Conservation (phyloP, 2,113 vertebrate species). For the Leptobrachium leishanense region DNA sequence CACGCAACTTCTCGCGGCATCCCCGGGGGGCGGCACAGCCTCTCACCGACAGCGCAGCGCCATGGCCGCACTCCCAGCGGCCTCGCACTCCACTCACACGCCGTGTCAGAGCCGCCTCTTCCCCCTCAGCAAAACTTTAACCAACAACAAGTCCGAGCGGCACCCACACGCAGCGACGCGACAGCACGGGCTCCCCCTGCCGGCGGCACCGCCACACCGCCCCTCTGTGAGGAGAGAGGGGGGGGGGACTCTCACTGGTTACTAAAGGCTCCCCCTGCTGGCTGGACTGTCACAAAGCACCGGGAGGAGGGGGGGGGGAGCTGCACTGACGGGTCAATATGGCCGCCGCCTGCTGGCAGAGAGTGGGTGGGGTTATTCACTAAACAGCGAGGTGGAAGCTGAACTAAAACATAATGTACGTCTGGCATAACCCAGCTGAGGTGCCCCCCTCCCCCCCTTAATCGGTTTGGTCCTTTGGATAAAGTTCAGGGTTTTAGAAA, state of each 20-base stretch:
- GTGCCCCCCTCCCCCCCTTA: too few relatives aligned
- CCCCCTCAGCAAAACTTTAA: conserved; percentile 37
- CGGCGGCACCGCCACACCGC: background rate
- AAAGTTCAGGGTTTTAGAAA: too few relatives aligned
- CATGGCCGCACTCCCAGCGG: background rate
- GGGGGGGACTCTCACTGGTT: too few relatives aligned
- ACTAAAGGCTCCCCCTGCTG: too few relatives aligned
- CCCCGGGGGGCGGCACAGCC: background rate
- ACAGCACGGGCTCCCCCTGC: background rate
- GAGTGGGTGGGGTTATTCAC: background rate
- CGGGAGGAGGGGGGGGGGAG: too few relatives aligned
- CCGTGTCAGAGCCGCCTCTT: conserved; percentile 24
- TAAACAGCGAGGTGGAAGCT: too few relatives aligned
- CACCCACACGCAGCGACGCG: background rate
- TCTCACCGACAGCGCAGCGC: background rate
- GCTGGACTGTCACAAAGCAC: too few relatives aligned
- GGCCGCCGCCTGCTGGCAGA: too few relatives aligned
- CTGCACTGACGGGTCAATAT: too few relatives aligned
- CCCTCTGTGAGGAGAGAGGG: background rate
- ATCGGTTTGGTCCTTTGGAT: too few relatives aligned
- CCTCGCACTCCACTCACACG: conserved; percentile 4
- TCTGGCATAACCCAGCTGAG: too few relatives aligned
- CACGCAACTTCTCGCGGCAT: conserved; percentile 25
- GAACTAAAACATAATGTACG: too few relatives aligned
- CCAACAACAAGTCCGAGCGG: conserved; percentile 38